Evolutionary conservation across 2,888 invertebrate genomes (phyloP), one percentile per base, ranked within the genome.

Genomic region (Pseudeuparius sepicola): DNA sequence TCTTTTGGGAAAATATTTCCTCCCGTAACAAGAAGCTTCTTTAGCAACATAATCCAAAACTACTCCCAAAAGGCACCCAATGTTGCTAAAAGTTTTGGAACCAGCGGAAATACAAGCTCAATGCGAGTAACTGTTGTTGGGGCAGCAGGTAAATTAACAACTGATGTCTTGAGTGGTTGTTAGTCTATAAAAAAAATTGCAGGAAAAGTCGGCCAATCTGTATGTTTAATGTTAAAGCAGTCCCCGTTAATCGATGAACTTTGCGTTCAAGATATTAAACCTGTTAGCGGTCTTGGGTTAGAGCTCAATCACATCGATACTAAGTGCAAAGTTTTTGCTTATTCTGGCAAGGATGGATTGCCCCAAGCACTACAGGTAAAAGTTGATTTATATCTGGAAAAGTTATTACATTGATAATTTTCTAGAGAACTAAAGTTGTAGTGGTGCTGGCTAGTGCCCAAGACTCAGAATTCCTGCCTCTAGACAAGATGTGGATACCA

Each of bases 161-260:
- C 15, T 14, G 9, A 14, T 11, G 14, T 30, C 30, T 30, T 7
- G 14, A 3, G 11, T 9, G 27, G 13, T 4, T 6, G 12, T 6
- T 12, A 24, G 11, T 36, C 35, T 33, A 4, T 3, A 4, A 17
- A 31, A 10, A n/a, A 15, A 14, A 4, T 36, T 14, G 27, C 20
- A 41, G 69, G 65, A 34, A 65, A 65, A 32, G 51, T 70, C 9
- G 74, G 73, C 1, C 70, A 73, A 56, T 61, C 67, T 0, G 52
- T 74, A 14, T 61, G 70, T 20, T 52, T 78, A 27, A 57, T 76
- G 52, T 56, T 78, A 29, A 72, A 76, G 48, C 65, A 69, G 39
- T 70, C 71, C 13, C 67, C 69, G 1, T 49, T 65, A 27, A 65
- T 78, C 39, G 70, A 70, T 28, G 71, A 70, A 49, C 56, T 78